These are phyloP conservation scores for Nematolebias whitei DNA, from an alignment of 2,113 vertebrate species.

Conservation along the genomic window DNA sequence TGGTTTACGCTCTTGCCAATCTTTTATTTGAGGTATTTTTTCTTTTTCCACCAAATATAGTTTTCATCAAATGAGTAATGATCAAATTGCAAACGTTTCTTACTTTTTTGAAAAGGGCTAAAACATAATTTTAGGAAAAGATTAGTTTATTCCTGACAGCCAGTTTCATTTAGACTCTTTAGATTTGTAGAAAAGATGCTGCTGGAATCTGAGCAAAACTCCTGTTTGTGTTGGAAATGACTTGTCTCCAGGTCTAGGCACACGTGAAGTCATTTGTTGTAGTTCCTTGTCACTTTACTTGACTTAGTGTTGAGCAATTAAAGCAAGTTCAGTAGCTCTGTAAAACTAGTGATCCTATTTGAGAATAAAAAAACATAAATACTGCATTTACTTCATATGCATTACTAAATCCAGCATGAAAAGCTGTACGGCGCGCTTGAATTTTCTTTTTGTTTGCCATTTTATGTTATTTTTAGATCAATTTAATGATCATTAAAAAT, in stretches of 20 bases:
- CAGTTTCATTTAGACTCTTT: not conserved
- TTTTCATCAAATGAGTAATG: not conserved
- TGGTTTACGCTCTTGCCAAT: too few species aligned
- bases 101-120: not conserved
- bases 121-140: not conserved
- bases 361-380: slow-evolving; percentile 2
- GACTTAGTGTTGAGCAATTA: not conserved
- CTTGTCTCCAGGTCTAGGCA: not conserved
- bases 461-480: slow-evolving; percentile 8
- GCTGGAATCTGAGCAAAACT: not conserved
- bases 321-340: not conserved
- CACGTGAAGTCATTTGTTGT: not conserved
- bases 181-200: not conserved
- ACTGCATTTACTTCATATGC: slow-evolving; percentile 13
- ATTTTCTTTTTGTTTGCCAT: not conserved
- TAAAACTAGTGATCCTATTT: not conserved
- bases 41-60: not conserved
- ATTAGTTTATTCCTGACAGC: not conserved
- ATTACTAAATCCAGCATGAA: not conserved
- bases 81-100: not conserved
- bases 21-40: not conserved
- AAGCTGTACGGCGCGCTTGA: not conserved
- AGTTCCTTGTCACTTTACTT: not conserved
- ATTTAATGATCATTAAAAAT: slow-evolving; percentile 1
- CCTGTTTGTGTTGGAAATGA: not conserved